Evolutionary conservation across 2,888 invertebrate genomes (phyloP).

Genomic region (Helleia helle): DNA sequence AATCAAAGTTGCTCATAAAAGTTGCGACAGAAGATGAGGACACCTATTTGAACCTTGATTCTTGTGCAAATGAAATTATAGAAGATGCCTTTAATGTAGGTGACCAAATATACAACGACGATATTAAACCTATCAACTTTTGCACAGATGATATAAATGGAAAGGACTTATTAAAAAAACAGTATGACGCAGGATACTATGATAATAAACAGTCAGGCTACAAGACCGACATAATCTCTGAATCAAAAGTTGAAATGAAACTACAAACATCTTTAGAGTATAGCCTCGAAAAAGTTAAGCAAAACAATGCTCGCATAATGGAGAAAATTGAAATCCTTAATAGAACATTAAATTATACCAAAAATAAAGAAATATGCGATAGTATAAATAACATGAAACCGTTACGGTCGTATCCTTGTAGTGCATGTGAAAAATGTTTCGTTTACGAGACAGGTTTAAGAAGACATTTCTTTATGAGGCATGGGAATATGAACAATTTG

Average conservation of each 20-base stretch:
- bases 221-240: background rate
- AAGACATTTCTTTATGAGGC: conserved; percentile 51
- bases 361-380: conserved; percentile 56
- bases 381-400: conserved; percentile 44
- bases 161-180: background rate
- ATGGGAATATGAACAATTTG: conserved; percentile 39
- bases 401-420: conserved; percentile 48
- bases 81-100: background rate
- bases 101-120: background rate
- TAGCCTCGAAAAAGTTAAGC: conserved; percentile 59
- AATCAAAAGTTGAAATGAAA: background rate
- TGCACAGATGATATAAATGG: no score
- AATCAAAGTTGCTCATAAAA: conserved; percentile 54
- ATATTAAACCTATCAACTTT: background rate
- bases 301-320: conserved; percentile 65
- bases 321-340: conserved; percentile 64
- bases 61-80: conserved; percentile 39
- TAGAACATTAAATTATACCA: conserved; percentile 56
- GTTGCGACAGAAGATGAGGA: conserved; percentile 41
- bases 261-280: conserved; percentile 44
- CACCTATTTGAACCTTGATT: conserved; percentile 44
- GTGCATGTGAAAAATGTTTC: conserved; percentile 60
- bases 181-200: background rate
- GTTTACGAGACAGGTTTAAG: conserved; percentile 61
- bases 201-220: background rate